Evolutionary conservation across 2,888 invertebrate species (phyloP), one percentile per base, ranked within the genome.

Genomic region (Ashinkailepas kermadecensis): DNA sequence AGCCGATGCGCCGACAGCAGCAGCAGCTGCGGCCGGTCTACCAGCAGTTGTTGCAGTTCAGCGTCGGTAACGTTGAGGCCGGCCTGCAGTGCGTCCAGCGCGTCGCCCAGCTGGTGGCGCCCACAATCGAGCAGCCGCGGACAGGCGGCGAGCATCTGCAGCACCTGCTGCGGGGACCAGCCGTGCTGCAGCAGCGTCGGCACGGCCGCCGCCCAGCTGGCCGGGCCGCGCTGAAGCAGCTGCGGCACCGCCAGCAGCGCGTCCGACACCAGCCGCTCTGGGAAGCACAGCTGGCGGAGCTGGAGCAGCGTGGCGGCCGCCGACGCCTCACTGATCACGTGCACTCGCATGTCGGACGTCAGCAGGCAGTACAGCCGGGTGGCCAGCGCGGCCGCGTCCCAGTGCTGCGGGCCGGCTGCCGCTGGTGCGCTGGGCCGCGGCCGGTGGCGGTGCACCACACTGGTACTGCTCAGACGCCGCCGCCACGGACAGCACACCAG

Each of bases 191-290:
- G 70, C 70, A 70, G 70, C 70, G 25, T 23, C 15, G 70, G 70
- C 39, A 70, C 70, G 39, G 39, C 70, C 6, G 25, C 70, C 15
- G 15, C 15, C 70, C 70, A 70, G 70, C 25, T 15, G 70, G 70
- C 70, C 70, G 70, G 70, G 39, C 70, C 70, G 70, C 70, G 70
- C 15, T 39, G 70, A 15, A 70, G 70, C 70, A 70, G 70, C 39
- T 10, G 25, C 70, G 70, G 70, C 39, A 11, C 25, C 15, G 15
- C 25, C 70, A 70, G 70, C 70, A 70, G 39, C 70, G 39, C 39
- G 39, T 70, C 70, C 7, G 15, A 25, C 39, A 70, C 2, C 70
- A 39, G 39, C 39, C 13, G 15, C 39, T 70, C 70, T 6, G 39
- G 13, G 70, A 70, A 70, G 7, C 4, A 4, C 39, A 70, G 70